phyloP scores from a whole-genome alignment of 2,888 invertebrate genomes.

The Drosophila antonietae region DNA sequence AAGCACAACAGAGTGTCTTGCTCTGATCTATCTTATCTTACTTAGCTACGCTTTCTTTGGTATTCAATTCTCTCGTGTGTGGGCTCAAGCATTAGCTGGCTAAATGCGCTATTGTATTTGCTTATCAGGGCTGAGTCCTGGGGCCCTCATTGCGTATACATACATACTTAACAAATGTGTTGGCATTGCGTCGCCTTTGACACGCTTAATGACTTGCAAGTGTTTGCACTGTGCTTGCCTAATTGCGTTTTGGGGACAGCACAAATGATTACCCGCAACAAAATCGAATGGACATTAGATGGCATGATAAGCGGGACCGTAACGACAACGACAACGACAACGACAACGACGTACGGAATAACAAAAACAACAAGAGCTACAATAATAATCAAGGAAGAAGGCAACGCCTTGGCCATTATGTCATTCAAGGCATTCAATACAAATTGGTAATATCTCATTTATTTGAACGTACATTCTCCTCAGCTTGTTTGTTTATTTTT shows the following conservation, averaged over 20 bases:
- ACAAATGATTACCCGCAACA: constrained; percentile 37
- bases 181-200: constrained; percentile 68
- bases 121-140: constrained; percentile 6
- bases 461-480: constrained; percentile 50
- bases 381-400: constrained; percentile 22
- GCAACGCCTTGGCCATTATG: constrained; percentile 62
- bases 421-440: constrained; percentile 72
- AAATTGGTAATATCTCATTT: constrained; percentile 79
- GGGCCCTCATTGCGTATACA: constrained; percentile 62
- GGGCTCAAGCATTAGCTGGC: neutral
- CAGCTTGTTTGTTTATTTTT: constrained; percentile 30
- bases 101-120: constrained; percentile 21
- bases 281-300: constrained; percentile 16
- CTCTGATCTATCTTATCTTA: neutral
- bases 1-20: neutral
- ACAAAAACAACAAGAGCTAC: constrained; percentile 12
- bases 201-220: constrained; percentile 76
- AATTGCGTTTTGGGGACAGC: constrained; percentile 64
- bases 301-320: constrained; percentile 40
- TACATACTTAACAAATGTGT: constrained; percentile 68
- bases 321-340: constrained; percentile 8
- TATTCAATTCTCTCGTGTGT: neutral
- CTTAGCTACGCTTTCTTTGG: neutral
- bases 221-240: constrained; percentile 65
- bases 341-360: neutral